A percentile compares a stretch with the other conserved stretches of the same genome.
Conservation (phyloP, 2,797 vertebrate species). For the Buceros bicornis region DNA sequence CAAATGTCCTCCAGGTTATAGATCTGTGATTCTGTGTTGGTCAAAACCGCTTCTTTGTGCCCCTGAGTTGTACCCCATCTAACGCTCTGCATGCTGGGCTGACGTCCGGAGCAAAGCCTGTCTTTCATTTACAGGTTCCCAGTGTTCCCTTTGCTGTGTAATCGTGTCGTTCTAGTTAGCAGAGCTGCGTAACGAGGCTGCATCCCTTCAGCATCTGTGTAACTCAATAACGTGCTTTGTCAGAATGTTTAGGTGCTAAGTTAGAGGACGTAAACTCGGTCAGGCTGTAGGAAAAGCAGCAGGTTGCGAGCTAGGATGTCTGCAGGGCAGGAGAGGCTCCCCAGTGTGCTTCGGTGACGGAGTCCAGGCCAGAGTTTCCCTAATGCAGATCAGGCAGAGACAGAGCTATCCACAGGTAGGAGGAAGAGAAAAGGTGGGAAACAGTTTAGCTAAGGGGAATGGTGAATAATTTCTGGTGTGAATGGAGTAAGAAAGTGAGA, state of each 20-base stretch:
- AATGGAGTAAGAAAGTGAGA: conserved; percentile 23
- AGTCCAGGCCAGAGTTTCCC: conserved; percentile 79
- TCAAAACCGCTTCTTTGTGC: background rate
- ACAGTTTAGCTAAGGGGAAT: conserved; percentile 75
- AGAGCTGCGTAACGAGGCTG: conserved; percentile 59
- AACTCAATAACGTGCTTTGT: conserved; percentile 79
- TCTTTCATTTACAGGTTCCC: background rate
- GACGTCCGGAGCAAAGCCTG: background rate
- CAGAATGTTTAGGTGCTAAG: conserved; percentile 84
- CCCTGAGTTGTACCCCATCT: background rate
- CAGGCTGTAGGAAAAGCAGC: conserved; percentile 80
- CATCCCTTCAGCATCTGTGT: conserved; percentile 61
- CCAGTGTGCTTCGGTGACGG: conserved; percentile 76
- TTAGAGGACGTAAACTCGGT: conserved; percentile 80
- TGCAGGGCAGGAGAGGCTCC: conserved; percentile 82
- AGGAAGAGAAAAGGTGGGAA: conserved; percentile 80
- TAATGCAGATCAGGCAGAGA: conserved; percentile 82
- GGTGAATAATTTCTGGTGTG: conserved; percentile 46
- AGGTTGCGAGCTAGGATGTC: conserved; percentile 82
- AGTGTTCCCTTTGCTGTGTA: background rate
- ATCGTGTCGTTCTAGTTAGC: conserved; percentile 48
- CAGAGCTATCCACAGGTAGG: conserved; percentile 80
- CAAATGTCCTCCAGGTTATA: background rate
- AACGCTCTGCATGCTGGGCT: background rate
- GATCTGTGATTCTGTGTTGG: background rate